Evolutionary conservation across 1,140 invertebrate species (phyloP).

Genomic region (Psix sp.): DNA sequence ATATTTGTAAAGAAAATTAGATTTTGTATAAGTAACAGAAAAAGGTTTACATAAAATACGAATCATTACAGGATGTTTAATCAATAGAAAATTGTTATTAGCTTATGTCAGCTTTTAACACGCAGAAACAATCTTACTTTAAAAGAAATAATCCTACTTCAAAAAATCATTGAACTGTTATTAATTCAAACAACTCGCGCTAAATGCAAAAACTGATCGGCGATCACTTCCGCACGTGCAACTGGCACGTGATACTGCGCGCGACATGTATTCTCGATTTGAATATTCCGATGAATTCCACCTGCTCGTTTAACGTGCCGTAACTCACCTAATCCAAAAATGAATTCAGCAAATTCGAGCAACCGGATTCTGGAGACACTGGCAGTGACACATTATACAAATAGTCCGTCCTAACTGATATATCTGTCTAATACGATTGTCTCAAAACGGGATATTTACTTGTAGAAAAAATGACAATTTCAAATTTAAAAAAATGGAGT

Average conservation of each 20-base stretch:
- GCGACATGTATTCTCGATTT: constrained; percentile 1
- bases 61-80: no score
- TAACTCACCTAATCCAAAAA: constrained; percentile 37
- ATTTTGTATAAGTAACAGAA: no score
- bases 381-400: constrained; percentile 33
- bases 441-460: no score
- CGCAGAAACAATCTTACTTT: no score
- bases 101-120: no score
- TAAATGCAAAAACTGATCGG: constrained; percentile 18
- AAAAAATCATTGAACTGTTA: no score
- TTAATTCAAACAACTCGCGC: constrained; percentile 10
- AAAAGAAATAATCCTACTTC: no score
- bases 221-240: constrained; percentile 25
- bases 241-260: constrained; percentile 23
- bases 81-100: no score
- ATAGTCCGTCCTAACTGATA: constrained; percentile 2
- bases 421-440: no score
- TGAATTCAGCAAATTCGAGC: constrained; percentile 26
- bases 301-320: constrained; percentile 2
- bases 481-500: background rate
- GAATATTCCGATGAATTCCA: constrained; percentile 22
- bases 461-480: background rate
- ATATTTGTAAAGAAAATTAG: no score
- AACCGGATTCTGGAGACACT: constrained; percentile 32
- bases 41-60: no score